Conservation (phyloP, 2,113 vertebrate species). For the Pluvialis apricaria region DNA sequence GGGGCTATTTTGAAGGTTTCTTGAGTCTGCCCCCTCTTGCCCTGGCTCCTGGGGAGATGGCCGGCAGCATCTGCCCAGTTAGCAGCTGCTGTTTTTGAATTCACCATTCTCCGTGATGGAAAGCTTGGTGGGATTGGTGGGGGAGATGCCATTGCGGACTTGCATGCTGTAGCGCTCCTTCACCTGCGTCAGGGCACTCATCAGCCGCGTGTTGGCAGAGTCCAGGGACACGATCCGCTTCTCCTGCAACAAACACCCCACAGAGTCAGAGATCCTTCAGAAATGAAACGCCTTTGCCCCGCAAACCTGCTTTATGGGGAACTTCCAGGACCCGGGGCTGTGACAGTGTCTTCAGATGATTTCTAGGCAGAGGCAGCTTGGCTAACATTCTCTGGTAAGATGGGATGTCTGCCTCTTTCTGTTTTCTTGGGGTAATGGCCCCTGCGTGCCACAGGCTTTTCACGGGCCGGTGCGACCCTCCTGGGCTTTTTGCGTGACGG, state of each 20-base stretch:
- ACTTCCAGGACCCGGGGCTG: neutral
- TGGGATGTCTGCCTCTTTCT: slow-evolving; percentile 74
- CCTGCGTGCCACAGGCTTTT: neutral
- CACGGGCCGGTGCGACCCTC: neutral
- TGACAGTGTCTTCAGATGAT: neutral
- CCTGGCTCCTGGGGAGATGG: neutral
- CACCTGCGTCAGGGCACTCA: slow-evolving; percentile 94
- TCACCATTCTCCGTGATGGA: slow-evolving; percentile 99
- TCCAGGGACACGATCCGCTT: slow-evolving; percentile 92
- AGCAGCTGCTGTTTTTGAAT: slow-evolving; percentile 98
- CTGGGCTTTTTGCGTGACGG: neutral
- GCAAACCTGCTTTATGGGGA: neutral
- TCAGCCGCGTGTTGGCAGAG: slow-evolving; percentile 90
- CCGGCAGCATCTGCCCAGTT: slow-evolving; percentile 37
- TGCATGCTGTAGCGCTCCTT: slow-evolving; percentile 93
- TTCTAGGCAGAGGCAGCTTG: slow-evolving; percentile 12
- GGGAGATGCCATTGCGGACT: slow-evolving; percentile 89
- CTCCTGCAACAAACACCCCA: slow-evolving; percentile 81
- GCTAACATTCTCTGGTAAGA: slow-evolving; percentile 27
- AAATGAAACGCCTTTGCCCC: accelerated
- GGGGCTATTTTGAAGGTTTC: neutral
- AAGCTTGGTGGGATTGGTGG: slow-evolving; percentile 92
- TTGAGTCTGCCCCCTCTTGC: neutral
- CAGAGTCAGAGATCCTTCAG: neutral
- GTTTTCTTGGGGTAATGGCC: neutral